Evolutionary conservation across 2,888 invertebrate species (phyloP), one percentile per base, ranked within the genome.

Genomic region (Odontocerum albicorne): DNA sequence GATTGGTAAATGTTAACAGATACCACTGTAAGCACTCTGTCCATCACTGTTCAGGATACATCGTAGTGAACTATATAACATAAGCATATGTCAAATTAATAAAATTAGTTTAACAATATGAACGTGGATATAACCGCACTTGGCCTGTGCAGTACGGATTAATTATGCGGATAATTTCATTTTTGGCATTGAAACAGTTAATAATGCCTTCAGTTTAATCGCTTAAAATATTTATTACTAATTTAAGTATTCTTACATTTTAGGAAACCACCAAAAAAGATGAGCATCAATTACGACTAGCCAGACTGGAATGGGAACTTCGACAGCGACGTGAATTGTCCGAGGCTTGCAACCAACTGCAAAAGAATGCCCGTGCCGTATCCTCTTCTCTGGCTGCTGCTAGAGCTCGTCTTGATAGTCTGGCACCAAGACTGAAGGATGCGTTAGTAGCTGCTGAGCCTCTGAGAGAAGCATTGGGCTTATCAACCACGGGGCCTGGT

Each of bases 221-320:
- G n/a, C n/a, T n/a, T n/a, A n/a, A n/a, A n/a, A n/a, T n/a, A n/a
- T n/a, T n/a, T n/a, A n/a, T n/a, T n/a, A n/a, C n/a, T n/a, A n/a
- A n/a, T n/a, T n/a, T n/a, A n/a, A n/a, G n/a, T 6, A 13, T 20
- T 21, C n/a, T 40, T 6, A 32, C 33, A 20, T 20, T 32, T 16
- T 53, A 88, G 88, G 83, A 86, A 53, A 65, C 82, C 20, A 90
- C 90, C 1, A 79, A 81, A 64, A 73, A 72, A 40, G 84, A 91
- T 72, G 80, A 81, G 33, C 96, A 97, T 73, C 87, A 89, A 65
- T 76, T 88, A 57, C 88, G 90, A 66, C 71, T 96, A 58, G 91
- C 93, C 17, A 83, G 94, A 58, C 74, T 97, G 22, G 93, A 96
- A 68, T 95, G 93, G 88, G 97, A 97, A 70, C 73, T 96, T 45